A percentile compares a stretch with the other conserved stretches of the same genome.
Evolutionary conservation across 2,797 vertebrate genomes (phyloP).

Genomic region (Enteromius afrohamiltoni): DNA sequence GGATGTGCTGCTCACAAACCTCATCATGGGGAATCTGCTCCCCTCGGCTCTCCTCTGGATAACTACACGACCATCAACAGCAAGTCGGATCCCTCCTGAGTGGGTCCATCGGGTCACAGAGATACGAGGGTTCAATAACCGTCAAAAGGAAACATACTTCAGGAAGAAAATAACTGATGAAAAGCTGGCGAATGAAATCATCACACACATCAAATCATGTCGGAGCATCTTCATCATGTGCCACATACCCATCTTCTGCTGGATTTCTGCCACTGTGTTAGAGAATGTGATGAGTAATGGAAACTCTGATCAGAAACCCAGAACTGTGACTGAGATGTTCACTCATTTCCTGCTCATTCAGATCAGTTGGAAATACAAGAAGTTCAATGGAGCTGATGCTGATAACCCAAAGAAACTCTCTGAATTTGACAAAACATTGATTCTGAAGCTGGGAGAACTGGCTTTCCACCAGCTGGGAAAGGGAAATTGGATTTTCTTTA

Average conservation of each 20-base stretch:
- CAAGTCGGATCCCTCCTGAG: conserved; percentile 44
- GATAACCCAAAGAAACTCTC: conserved; percentile 39
- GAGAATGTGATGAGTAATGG: conserved; percentile 29
- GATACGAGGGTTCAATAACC: conserved; percentile 36
- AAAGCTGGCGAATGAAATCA: conserved; percentile 30
- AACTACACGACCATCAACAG: conserved; percentile 50
- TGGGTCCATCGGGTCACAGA: conserved; percentile 48
- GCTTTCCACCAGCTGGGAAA: conserved; percentile 48
- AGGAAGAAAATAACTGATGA: conserved; percentile 38
- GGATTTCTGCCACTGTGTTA: conserved; percentile 50
- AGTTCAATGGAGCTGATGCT: conserved; percentile 30
- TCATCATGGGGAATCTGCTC: conserved; percentile 49
- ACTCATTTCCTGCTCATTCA: conserved; percentile 54
- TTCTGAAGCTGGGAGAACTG: conserved; percentile 46
- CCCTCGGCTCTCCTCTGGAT: conserved; percentile 50
- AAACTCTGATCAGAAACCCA: conserved; percentile 31
- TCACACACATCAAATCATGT: conserved; percentile 44
- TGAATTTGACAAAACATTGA: conserved; percentile 31
- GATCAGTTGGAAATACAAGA: conserved; percentile 44
- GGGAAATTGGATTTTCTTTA: neutral
- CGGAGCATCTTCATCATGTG: conserved; percentile 53
- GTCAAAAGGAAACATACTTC: conserved; percentile 51
- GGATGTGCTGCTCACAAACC: conserved; percentile 49
- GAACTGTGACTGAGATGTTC: conserved; percentile 52
- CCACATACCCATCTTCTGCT: conserved; percentile 54